phyloP scores from a whole-genome alignment of 2,113 vertebrate species.

The Rhinichthys klamathensis region DNA sequence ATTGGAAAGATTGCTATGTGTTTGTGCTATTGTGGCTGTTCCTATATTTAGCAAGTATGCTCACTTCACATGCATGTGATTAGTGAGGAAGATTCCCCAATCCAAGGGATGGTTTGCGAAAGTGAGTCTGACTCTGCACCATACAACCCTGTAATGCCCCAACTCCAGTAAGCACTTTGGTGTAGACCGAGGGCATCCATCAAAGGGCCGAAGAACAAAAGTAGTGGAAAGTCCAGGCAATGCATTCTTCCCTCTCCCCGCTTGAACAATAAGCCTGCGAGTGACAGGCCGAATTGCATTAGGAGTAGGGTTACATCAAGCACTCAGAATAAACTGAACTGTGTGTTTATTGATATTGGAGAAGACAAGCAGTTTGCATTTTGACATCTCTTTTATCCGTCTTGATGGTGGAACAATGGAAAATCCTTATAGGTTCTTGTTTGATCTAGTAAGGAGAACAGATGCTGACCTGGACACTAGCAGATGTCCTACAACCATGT shows the following conservation, averaged over 20 bases:
- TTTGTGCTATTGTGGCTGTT: slow-evolving; percentile 48
- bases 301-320: slow-evolving; percentile 34
- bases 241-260: background rate
- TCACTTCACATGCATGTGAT: slow-evolving; percentile 26
- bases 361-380: slow-evolving; percentile 18
- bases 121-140: background rate
- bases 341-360: slow-evolving; percentile 38
- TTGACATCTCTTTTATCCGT: slow-evolving; percentile 8
- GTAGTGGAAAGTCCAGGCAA: slow-evolving; percentile 21
- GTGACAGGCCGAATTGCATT: slow-evolving; percentile 9
- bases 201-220: slow-evolving; percentile 31
- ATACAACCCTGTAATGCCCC: background rate
- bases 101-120: background rate
- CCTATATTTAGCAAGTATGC: slow-evolving; percentile 62
- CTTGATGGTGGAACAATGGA: slow-evolving; percentile 23
- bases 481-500: slow-evolving; percentile 31
- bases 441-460: slow-evolving; percentile 19
- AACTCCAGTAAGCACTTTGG: background rate
- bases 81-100: slow-evolving; percentile 3
- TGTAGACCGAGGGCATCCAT: slow-evolving; percentile 9
- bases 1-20: slow-evolving; percentile 31
- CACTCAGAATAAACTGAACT: slow-evolving; percentile 18
- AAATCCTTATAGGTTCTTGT: background rate
- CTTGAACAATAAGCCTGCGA: slow-evolving; percentile 32
- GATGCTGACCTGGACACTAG: slow-evolving; percentile 33